Base-by-base conservation (phyloP, 2,888 invertebrate genomes). In the Amphimallon solstitiale region DNA sequence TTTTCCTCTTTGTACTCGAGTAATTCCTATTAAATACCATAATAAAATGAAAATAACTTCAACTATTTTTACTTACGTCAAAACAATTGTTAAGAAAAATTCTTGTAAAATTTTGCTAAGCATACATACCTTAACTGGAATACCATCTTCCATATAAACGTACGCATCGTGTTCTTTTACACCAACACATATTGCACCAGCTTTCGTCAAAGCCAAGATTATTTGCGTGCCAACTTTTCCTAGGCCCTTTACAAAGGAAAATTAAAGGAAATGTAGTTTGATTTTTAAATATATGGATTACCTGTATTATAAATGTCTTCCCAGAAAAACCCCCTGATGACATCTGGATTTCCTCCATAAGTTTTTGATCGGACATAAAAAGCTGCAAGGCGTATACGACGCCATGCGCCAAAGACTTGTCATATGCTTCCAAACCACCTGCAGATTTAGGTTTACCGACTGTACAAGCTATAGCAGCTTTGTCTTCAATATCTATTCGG, bases 121-220 rank as follows among this genome's bases (percentile, higher is more conserved):
- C n/a, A 38, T 15, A 37, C 40, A 35, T 71, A 76, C 77, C 51
- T 75, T 52, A 19, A 78, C 65, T 65, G 79, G 72, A 51, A 82
- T 73, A 40, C 82, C 82, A 17, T 76, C 73, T 17, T 69, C 12
- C 63, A 80, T 75, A 66, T 78, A 78, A 17, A 80, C 69, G 62
- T 73, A 74, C 21, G 72, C 74, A 66, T 81, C 78, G 6, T 72
- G 63, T 46, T 82, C 82, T 68, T 75, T 77, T 5, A 82, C 73
- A 0, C 82, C 81, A 23, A 82, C 76, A 68, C 81, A 82, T 54
- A 72, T 72, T 0, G 80, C 80, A 2, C 80, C 81, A 10, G 71
- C 71, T 38, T 73, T 67, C 10, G 73, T 60, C 51, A 82, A 67
- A 54, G 71, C 67, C 23, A 71, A 60, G 3, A 75, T 77, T 34